Evolutionary conservation across 2,888 invertebrate genomes (phyloP), one percentile per base, ranked within the genome.

Genomic region (Smittia sp.): DNA sequence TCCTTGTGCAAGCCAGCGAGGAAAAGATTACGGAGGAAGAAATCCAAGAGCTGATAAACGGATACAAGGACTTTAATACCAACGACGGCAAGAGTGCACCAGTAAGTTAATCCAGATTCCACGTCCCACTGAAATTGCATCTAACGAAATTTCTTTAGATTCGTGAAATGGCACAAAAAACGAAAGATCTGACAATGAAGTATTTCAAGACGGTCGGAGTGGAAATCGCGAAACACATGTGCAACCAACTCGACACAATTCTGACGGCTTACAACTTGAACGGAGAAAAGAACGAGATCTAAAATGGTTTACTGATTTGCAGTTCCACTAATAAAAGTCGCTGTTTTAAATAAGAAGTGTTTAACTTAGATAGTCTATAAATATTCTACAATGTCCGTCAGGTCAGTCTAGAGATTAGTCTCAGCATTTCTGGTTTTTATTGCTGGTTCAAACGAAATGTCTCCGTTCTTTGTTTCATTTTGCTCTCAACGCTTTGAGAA

Each of bases 151-250:
- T 46, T 46, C 11, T 46, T 15, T 46, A 68, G 68, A 68, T 68
- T 15, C 68, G 68, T 68, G 68, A 68, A 52, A 68, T 68, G 68
- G 68, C 68, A 9, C 41, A 46, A 11, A 68, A 25, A 25, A 68
- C 68, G 24, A 68, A 68, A 24, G 68, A 68, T 41, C 52, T 68
- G 41, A 68, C 68, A 1, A 24, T 68, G 25, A 46, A 46, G 24
- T 68, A 68, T 25, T 68, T 68, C 24, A 68, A 68, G 24, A 68
- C 41, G n/a, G 68, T 68, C 20, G 46, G 46, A 22, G 39, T 68
- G 9, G 68, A 68, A 68, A 68, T 68, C 27, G 68, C 46, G 9
- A 41, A 46, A 20, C 68, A 39, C n/a, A 22, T 68, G 41, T 68
- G 68, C 46, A 68, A 68, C 24, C 38, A 68, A 39, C 68, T 68